phyloP scores from a whole-genome alignment of 2,888 invertebrate genomes.

The Melanchra persicariae region DNA sequence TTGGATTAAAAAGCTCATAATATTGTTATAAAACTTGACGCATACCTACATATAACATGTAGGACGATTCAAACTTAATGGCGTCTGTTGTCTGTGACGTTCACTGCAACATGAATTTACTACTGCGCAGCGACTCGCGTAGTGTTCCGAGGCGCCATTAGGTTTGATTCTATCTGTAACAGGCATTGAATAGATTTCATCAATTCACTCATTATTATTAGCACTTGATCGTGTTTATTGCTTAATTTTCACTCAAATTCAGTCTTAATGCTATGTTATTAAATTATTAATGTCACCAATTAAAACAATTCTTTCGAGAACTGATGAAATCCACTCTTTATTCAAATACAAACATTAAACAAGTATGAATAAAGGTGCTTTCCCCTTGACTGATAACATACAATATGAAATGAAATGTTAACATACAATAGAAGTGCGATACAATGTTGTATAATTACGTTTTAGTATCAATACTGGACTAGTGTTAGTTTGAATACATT shows the following conservation, averaged over 20 bases:
- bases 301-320: not conserved
- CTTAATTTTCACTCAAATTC: conserved; percentile 28
- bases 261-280: conserved; percentile 38
- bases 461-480: conserved; percentile 28
- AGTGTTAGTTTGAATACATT: conserved; percentile 33
- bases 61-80: not conserved
- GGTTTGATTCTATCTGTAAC: not conserved
- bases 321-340: conserved; percentile 27
- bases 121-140: not conserved
- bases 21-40: not conserved
- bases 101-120: not conserved
- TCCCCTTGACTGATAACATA: conserved; percentile 12
- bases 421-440: conserved; percentile 12
- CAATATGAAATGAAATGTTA: too few relatives aligned
- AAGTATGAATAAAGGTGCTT: conserved; percentile 9
- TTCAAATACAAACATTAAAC: conserved; percentile 24
- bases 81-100: not conserved
- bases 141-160: not conserved
- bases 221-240: conserved; percentile 11
- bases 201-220: conserved; percentile 4
- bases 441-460: conserved; percentile 10
- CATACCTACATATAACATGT: not conserved
- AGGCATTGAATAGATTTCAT: conserved; percentile 38
- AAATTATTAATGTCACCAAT: not conserved
- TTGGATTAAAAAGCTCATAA: not conserved